Conservation (phyloP, 2,888 invertebrate genomes). For the Microctonus hyperodae region DNA sequence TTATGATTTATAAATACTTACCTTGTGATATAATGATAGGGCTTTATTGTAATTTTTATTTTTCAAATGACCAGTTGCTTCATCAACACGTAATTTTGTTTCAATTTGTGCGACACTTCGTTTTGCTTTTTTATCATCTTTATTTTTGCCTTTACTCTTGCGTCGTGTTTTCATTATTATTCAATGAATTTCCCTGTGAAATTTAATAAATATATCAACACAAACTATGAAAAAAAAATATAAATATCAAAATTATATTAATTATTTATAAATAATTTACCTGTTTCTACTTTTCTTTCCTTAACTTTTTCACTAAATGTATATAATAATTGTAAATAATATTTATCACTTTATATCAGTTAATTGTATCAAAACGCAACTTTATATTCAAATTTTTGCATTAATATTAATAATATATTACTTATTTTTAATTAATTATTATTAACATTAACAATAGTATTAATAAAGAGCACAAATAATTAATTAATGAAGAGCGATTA, state of each 20-base stretch:
- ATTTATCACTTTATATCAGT: too few relatives aligned
- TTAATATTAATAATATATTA: too few relatives aligned
- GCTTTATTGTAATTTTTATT: slow-evolving; percentile 77
- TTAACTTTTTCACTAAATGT: too few relatives aligned
- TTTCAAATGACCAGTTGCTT: slow-evolving; percentile 80
- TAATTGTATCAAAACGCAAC: neutral
- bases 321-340: too few relatives aligned
- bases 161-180: slow-evolving; percentile 18
- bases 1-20: slow-evolving; percentile 54
- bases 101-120: slow-evolving; percentile 41
- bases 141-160: slow-evolving; percentile 27
- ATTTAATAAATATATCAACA: too few relatives aligned
- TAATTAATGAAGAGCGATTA: neutral
- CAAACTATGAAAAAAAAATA: too few relatives aligned
- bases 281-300: too few relatives aligned
- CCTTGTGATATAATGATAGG: slow-evolving; percentile 75
- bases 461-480: too few relatives aligned
- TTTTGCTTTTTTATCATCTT: slow-evolving; percentile 29
- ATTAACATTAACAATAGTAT: too few relatives aligned
- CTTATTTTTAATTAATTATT: too few relatives aligned
- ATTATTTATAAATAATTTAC: too few relatives aligned
- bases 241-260: neutral
- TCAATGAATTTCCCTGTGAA: too few relatives aligned
- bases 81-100: slow-evolving; percentile 78
- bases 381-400: neutral